Base-by-base conservation (phyloP, 1,140 invertebrate species). In the Hermatobates lingyangjiaoensis region DNA sequence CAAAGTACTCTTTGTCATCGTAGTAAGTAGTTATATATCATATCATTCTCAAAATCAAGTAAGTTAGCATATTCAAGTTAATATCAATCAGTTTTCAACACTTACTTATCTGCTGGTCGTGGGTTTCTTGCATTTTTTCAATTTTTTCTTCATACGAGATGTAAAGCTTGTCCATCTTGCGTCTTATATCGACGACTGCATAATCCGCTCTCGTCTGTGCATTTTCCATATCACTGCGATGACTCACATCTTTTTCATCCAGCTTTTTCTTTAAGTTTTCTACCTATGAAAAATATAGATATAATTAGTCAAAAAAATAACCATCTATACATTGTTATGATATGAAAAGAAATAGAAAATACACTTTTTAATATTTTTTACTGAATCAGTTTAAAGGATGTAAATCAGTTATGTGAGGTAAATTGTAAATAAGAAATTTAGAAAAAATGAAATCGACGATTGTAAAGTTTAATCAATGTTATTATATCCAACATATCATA, bases 21-120 rank as follows among this genome's bases (percentile, higher is more conserved):
- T n/a, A n/a, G n/a, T n/a, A n/a, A n/a, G n/a, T n/a, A 26, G 5
- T 3, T 18, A 2, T 44, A 50, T 39, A 39, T 5, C n/a, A 26
- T 27, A 18, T 7, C 28, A 2, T 26, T 46, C 25, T 1, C 2
- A 10, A 7, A 7, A 10, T 34, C 30, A 34, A 34, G 30, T 34
- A 34, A 10, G 7, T 7, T 34, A 34, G 7, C 7, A 7, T 34
- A 34, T 7, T 7, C 30, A 34, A 34, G 30, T 34, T 10, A 34
- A 34, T 34, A 34, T 34, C 7, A 21, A 27, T 46, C n/a, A n/a
- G n/a, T n/a, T 42, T 56, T n/a, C 14, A n/a, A 48, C 47, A 54
- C 62, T 62, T 62, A 78, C 76, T 71, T 58, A 80, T 59, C 64
- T 79, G 70, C 56, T 71, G 64, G 52, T 71, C 67, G 61, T 77